Percentiles rank a stretch among this genome's conserved stretches.
phyloP scores from a whole-genome alignment of 2,797 vertebrate species.

The Selene dorsalis region DNA sequence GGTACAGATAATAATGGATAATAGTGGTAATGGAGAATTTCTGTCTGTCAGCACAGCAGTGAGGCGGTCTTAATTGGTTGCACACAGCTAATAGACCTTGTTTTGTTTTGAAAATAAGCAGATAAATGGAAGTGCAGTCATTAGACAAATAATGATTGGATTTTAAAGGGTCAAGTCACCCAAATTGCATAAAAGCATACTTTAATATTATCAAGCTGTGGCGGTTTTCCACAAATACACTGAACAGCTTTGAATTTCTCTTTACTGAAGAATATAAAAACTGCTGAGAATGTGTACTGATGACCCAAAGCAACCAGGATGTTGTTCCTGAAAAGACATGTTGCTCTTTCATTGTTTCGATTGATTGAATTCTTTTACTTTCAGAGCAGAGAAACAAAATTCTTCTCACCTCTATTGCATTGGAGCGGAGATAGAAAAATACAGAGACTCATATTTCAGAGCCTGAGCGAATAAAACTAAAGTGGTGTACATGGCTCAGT shows the following conservation, averaged over 20 bases:
- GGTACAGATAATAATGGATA: constrained; percentile 9
- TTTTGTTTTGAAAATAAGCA: constrained; percentile 12
- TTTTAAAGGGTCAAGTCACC: constrained; percentile 3
- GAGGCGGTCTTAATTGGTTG: constrained; percentile 14
- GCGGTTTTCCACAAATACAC: not conserved
- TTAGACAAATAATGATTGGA: constrained; percentile 4
- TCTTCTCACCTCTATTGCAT: not conserved
- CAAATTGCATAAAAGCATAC: not conserved
- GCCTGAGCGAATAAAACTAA: not conserved
- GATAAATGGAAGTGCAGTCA: not conserved
- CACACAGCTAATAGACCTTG: not conserved
- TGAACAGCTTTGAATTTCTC: too few species aligned
- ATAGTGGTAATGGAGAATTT: constrained; percentile 14
- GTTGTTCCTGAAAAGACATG: constrained; percentile 9
- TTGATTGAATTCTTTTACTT: not conserved
- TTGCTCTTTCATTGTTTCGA: not conserved
- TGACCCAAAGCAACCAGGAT: constrained; percentile 32
- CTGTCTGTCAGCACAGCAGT: constrained; percentile 12
- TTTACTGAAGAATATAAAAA: not conserved
- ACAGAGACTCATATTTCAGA: not conserved
- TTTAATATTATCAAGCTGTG: not conserved
- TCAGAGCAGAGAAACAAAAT: constrained; percentile 12
- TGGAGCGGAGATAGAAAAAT: not conserved
- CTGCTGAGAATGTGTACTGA: not conserved
- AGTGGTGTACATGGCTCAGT: not conserved